These are phyloP conservation scores for Acromyrmex charruanus DNA, from an alignment of 1,140 invertebrate genomes.

Conservation along the genomic window DNA sequence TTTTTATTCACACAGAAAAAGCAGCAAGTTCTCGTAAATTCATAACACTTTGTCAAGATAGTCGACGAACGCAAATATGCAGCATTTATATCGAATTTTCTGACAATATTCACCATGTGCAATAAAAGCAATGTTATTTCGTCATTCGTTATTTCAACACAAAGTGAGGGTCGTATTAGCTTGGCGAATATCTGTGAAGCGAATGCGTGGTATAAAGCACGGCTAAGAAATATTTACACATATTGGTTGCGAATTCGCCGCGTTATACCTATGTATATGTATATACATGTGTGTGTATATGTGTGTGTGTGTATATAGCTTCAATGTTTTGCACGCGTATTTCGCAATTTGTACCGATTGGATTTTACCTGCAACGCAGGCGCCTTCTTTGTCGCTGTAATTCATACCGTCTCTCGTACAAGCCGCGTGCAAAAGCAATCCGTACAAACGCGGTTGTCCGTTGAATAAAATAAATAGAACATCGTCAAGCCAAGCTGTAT, in stretches of 20 bases:
- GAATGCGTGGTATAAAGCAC: neutral
- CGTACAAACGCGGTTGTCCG: constrained; percentile 35
- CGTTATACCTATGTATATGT: neutral
- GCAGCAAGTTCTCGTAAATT: neutral
- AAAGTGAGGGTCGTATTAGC: constrained; percentile 26
- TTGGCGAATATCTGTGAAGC: constrained; percentile 16
- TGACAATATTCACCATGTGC: neutral
- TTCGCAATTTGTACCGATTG: constrained; percentile 52
- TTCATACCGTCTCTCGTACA: constrained; percentile 21
- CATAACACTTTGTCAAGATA: neutral
- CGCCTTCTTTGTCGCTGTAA: constrained; percentile 52
- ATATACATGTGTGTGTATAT: no score
- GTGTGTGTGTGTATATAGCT: neutral
- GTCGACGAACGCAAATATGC: constrained; percentile 2
- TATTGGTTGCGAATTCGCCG: constrained; percentile 3
- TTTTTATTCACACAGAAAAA: neutral
- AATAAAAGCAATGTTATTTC: constrained; percentile 31
- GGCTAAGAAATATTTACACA: constrained; percentile 40
- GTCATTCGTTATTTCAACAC: constrained; percentile 27
- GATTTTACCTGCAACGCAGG: constrained; percentile 34
- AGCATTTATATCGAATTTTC: neutral
- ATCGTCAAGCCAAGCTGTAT: constrained; percentile 10
- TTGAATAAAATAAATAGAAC: constrained; percentile 55
- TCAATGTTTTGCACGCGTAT: constrained; percentile 10
- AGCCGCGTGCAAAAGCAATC: constrained; percentile 48